These are phyloP conservation scores for Allolobophora icterica DNA, from an alignment of 2,888 invertebrate genomes.

Conservation along the genomic window DNA sequence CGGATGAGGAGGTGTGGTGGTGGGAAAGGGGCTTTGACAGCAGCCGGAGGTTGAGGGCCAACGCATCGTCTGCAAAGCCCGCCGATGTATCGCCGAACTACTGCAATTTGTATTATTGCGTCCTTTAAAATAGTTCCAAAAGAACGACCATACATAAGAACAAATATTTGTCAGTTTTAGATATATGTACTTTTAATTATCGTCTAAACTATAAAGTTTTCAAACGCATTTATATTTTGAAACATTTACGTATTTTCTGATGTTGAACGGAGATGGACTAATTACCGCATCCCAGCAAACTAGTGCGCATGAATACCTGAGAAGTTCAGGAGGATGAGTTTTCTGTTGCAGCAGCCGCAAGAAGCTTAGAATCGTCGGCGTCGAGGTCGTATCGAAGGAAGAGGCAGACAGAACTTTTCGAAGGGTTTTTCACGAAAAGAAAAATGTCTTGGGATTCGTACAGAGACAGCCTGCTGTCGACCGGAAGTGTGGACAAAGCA, in stretches of 20 bases:
- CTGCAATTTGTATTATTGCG: background rate
- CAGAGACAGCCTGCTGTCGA: conserved; percentile 41
- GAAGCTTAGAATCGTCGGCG: background rate
- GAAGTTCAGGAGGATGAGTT: background rate
- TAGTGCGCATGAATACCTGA: background rate
- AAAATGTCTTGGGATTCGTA: conserved; percentile 44
- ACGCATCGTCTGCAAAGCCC: background rate
- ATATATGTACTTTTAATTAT: background rate
- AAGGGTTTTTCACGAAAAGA: background rate
- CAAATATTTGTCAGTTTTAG: background rate
- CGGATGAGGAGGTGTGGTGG: background rate
- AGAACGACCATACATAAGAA: background rate
- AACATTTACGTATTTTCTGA: background rate
- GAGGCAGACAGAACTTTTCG: background rate
- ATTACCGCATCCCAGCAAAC: background rate
- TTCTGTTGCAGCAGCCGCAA: conserved; percentile 1
- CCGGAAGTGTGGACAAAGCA: conserved; percentile 40
- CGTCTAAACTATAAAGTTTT: background rate
- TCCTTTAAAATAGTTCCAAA: background rate
- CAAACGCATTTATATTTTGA: background rate
- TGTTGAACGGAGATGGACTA: background rate
- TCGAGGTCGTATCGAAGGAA: background rate
- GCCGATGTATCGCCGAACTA: background rate
- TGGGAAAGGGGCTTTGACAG: background rate
- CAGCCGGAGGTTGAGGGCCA: background rate